These are phyloP conservation scores for Allobates femoralis DNA, from an alignment of 2,797 vertebrate genomes.

Conservation along the genomic window DNA sequence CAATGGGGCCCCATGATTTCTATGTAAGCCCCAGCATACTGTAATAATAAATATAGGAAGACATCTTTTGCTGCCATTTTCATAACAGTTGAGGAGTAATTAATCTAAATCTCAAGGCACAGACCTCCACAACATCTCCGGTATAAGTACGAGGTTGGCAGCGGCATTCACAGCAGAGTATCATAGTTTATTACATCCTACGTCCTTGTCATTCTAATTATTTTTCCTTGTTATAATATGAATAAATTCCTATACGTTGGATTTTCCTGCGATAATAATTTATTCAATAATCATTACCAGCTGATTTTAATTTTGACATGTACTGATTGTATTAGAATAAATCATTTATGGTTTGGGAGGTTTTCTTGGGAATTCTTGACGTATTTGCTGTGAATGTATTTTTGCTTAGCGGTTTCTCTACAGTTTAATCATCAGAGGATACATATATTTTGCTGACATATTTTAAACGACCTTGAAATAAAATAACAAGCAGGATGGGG, in stretches of 20 bases:
- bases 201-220: not conserved
- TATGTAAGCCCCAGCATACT: too few relatives aligned
- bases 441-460: slow-evolving; percentile 31
- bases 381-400: not conserved
- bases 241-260: not conserved
- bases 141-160: not conserved
- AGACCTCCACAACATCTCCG: not conserved
- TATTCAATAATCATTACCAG: not conserved
- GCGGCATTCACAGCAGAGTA: not conserved
- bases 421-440: not conserved
- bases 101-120: not conserved
- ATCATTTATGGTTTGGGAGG: not conserved
- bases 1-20: too few relatives aligned
- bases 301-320: not conserved
- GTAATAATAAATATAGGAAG: too few relatives aligned
- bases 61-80: too few relatives aligned
- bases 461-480: slow-evolving; percentile 8
- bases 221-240: not conserved
- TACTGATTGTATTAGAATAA: not conserved
- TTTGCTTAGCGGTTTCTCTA: slow-evolving; percentile 4
- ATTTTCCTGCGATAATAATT: not conserved
- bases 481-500: not conserved
- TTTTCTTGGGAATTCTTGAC: not conserved
- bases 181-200: not conserved
- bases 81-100: not conserved